A percentile compares a stretch with the other conserved stretches of the same genome.
phyloP scores from a whole-genome alignment of 2,888 invertebrate species.

The Serrognathus titanus region DNA sequence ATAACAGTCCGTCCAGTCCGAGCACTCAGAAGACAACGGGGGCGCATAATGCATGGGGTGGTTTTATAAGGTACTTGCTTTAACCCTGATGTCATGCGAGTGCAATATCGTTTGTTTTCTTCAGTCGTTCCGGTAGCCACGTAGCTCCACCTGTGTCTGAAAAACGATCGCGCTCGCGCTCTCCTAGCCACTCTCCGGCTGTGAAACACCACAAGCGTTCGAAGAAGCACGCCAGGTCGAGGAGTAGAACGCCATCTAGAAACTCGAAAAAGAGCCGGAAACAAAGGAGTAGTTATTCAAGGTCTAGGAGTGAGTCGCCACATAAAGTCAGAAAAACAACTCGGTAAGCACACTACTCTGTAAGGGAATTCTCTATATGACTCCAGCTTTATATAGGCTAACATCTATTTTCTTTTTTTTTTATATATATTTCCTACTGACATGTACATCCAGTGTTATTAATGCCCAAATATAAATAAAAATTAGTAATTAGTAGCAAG shows the following conservation, averaged over 20 bases:
- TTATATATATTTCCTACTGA: too few relatives aligned
- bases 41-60: slow-evolving; percentile 65
- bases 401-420: too few relatives aligned
- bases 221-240: slow-evolving; percentile 43
- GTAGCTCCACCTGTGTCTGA: slow-evolving; percentile 42
- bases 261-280: slow-evolving; percentile 46
- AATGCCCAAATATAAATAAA: too few relatives aligned
- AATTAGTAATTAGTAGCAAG: too few relatives aligned
- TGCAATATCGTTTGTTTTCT: background rate
- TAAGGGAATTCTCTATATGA: too few relatives aligned
- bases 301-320: slow-evolving; percentile 47
- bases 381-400: too few relatives aligned
- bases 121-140: slow-evolving; percentile 48
- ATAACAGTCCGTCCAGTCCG: slow-evolving; percentile 46
- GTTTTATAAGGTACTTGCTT: slow-evolving; percentile 65
- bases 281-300: slow-evolving; percentile 42
- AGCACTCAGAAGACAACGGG: slow-evolving; percentile 55
- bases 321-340: slow-evolving; percentile 38
- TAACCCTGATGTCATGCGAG: too few relatives aligned
- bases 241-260: slow-evolving; percentile 37
- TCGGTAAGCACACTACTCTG: too few relatives aligned
- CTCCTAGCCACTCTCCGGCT: slow-evolving; percentile 42
- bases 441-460: too few relatives aligned
- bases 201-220: slow-evolving; percentile 41
- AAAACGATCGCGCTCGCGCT: slow-evolving; percentile 43